Percentiles rank a stretch among this genome's conserved stretches.
phyloP scores from a whole-genome alignment of 2,797 vertebrate genomes.

The Acanthurus tractus region DNA sequence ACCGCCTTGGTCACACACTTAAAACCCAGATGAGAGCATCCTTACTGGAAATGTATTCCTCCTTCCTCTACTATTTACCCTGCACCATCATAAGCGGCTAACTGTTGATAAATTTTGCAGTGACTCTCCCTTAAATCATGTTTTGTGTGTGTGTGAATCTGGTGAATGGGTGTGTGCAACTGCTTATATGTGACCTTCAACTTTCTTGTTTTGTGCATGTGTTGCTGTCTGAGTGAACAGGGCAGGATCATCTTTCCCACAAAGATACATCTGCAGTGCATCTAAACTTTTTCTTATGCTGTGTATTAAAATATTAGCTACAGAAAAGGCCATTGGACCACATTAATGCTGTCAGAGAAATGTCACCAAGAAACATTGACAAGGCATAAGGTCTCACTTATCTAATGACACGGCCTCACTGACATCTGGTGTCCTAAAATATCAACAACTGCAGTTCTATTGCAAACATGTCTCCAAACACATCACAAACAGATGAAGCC shows the following conservation, averaged over 20 bases:
- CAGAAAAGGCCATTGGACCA: constrained; percentile 44
- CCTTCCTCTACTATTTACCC: constrained; percentile 61
- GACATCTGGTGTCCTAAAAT: constrained; percentile 23
- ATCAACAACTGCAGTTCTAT: constrained; percentile 21
- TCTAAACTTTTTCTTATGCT: constrained; percentile 23
- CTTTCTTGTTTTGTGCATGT: constrained; percentile 46
- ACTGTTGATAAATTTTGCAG: constrained; percentile 71
- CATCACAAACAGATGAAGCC: background rate
- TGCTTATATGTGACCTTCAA: constrained; percentile 41
- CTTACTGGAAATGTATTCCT: constrained; percentile 64
- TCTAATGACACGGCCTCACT: background rate
- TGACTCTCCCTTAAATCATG: constrained; percentile 59
- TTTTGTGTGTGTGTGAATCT: constrained; percentile 25
- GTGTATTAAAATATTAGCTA: constrained; percentile 53
- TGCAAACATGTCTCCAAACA: constrained; percentile 4
- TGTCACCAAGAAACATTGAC: constrained; percentile 39
- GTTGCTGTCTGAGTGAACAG: constrained; percentile 47
- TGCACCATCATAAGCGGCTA: constrained; percentile 59
- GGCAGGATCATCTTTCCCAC: constrained; percentile 32
- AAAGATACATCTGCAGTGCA: constrained; percentile 69
- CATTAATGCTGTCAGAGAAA: constrained; percentile 36
- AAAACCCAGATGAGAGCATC: constrained; percentile 76
- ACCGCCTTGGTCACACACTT: constrained; percentile 68
- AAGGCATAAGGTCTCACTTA: constrained; percentile 30
- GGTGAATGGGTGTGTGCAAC: constrained; percentile 36